Base-by-base conservation (phyloP, 1,140 invertebrate genomes). In the Danaus plexippus region DNA sequence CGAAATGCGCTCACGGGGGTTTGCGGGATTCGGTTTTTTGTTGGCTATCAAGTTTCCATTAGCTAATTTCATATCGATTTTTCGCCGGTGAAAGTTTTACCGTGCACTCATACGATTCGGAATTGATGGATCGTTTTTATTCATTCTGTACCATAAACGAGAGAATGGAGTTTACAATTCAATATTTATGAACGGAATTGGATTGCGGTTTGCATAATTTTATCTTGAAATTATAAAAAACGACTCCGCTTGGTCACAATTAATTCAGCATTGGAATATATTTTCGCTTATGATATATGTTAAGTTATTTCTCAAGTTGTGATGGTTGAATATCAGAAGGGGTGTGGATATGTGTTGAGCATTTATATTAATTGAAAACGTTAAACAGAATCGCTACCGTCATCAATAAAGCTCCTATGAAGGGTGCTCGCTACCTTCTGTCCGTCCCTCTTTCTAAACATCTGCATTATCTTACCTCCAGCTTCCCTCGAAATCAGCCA, bases 111-210 rank as follows among this genome's bases (percentile, higher is more conserved):
- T 66, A 63, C 69, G 70, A 80, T 81, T 67, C 63, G 47, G 56
- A 78, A 75, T 80, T 81, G 79, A 85, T 85, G 78, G 76, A 82
- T 85, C 73, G 79, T 80, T 82, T 81, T 84, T 84, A 81, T 81
- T 75, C 77, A 66, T 69, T 69, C 71, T 66, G 64, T 74, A 80
- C 67, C 76, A 75, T 76, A 66, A 76, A 75, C 66, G 69, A 76
- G 68, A 66, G 67, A 63, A 58, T 66, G 54, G 72, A 78, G 65
- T 76, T 79, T 65, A 61, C 60, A 75, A 79, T 77, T 75, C 69
- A 67, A 71, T 79, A 78, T 80, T 80, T 76, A 78, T 73, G 67
- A 69, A 80, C 67, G 55, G 62, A 74, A 72, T 72, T 69, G 73
- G 66, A 70, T 74, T 67, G 71, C 54, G 67, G 64, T 56, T 57